Evolutionary conservation across 2,888 invertebrate genomes (phyloP).

Genomic region (Lomographa bimaculata): DNA sequence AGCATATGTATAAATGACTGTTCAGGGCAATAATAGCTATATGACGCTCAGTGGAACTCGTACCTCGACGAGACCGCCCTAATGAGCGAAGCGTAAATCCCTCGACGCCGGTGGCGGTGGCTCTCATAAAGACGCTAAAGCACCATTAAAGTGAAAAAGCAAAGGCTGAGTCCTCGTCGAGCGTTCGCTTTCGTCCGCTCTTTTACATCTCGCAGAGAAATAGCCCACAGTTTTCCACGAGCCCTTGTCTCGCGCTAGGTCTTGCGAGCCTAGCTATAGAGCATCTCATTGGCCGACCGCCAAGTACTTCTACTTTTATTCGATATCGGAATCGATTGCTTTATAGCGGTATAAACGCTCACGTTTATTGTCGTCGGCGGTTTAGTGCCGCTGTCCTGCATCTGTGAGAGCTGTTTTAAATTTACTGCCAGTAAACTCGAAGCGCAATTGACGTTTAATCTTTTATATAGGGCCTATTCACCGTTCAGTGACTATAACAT

Average conservation of each 20-base stretch:
- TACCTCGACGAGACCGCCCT: slow-evolving; percentile 35
- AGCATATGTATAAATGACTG: too few species aligned
- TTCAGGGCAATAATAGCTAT: too few species aligned
- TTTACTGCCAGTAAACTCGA: slow-evolving; percentile 62
- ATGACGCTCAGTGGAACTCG: slow-evolving; percentile 12
- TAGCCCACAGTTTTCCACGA: slow-evolving; percentile 57
- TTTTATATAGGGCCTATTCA: slow-evolving; percentile 39
- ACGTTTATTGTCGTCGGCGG: slow-evolving; percentile 65
- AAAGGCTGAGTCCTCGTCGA: slow-evolving; percentile 65
- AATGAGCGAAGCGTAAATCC: slow-evolving; percentile 61
- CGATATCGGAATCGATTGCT: slow-evolving; percentile 70
- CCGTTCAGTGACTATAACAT: slow-evolving; percentile 38
- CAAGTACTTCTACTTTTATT: slow-evolving; percentile 71
- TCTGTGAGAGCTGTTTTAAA: slow-evolving; percentile 59
- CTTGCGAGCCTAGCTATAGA: slow-evolving; percentile 47
- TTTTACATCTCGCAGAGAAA: slow-evolving; percentile 66
- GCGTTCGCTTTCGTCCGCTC: slow-evolving; percentile 67
- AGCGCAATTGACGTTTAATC: slow-evolving; percentile 49
- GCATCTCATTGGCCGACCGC: slow-evolving; percentile 69
- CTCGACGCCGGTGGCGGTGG: slow-evolving; percentile 46
- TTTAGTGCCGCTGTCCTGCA: slow-evolving; percentile 62
- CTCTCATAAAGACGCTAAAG: slow-evolving; percentile 59
- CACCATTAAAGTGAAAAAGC: slow-evolving; percentile 63
- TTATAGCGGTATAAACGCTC: slow-evolving; percentile 69
- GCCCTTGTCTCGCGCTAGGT: slow-evolving; percentile 54